phyloP scores from a whole-genome alignment of 1,140 invertebrate species.

The Halyomorpha halys region DNA sequence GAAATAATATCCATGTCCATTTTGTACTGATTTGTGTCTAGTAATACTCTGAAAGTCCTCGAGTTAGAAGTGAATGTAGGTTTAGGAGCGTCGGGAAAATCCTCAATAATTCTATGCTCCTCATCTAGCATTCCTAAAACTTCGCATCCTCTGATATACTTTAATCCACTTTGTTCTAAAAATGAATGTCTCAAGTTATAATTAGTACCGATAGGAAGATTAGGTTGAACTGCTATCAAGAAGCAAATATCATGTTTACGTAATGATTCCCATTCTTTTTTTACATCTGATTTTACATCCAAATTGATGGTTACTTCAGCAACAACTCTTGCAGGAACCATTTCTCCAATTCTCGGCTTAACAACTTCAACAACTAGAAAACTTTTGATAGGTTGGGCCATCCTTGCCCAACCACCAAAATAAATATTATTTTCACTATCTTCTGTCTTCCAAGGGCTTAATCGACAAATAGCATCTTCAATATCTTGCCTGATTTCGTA shows the following conservation, averaged over 20 bases:
- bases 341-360: constrained; percentile 84
- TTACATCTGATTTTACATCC: constrained; percentile 79
- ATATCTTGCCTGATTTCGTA: constrained; percentile 97
- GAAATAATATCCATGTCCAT: constrained; percentile 77
- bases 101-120: constrained; percentile 92
- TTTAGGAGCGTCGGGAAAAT: constrained; percentile 75
- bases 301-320: constrained; percentile 91
- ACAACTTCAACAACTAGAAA: constrained; percentile 93
- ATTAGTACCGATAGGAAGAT: constrained; percentile 71
- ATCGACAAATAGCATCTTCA: constrained; percentile 84
- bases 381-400: constrained; percentile 88
- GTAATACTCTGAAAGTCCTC: constrained; percentile 83
- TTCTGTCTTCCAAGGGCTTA: constrained; percentile 25
- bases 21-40: constrained; percentile 95
- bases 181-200: constrained; percentile 75
- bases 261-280: constrained; percentile 93
- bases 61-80: constrained; percentile 77
- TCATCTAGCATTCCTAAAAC: constrained; percentile 97
- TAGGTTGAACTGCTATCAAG: constrained; percentile 79
- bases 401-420: constrained; percentile 96
- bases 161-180: constrained; percentile 80
- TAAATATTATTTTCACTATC: constrained; percentile 57
- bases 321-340: constrained; percentile 82
- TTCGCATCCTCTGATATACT: constrained; percentile 92
- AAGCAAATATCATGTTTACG: constrained; percentile 98